A percentile compares a stretch with the other conserved stretches of the same genome.
phyloP scores from a whole-genome alignment of 2,888 invertebrate species.

The Drepanosiphum platanoidis region DNA sequence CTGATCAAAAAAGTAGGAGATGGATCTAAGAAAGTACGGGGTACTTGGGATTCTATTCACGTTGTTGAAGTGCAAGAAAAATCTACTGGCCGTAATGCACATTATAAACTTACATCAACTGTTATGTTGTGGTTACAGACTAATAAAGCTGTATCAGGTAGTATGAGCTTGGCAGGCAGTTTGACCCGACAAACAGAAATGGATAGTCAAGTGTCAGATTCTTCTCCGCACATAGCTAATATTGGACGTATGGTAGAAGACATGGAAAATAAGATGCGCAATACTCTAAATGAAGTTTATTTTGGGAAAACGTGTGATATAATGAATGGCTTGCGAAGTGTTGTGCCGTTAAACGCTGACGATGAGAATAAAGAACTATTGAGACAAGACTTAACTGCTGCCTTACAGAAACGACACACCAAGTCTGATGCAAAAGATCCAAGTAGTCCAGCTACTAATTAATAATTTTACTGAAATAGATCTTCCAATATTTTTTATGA shows the following conservation, averaged over 20 bases:
- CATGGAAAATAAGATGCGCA: slow-evolving; percentile 99
- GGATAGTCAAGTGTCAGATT: slow-evolving; percentile 89
- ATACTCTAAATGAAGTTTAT: slow-evolving; percentile 97
- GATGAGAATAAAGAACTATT: slow-evolving; percentile 84
- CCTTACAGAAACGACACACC: slow-evolving; percentile 83
- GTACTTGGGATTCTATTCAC: slow-evolving; percentile 99
- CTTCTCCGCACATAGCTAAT: slow-evolving; percentile 96
- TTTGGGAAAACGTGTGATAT: slow-evolving; percentile 99
- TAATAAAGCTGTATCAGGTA: slow-evolving; percentile 94
- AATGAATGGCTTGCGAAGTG: slow-evolving; percentile 88
- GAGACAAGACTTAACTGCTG: slow-evolving; percentile 85
- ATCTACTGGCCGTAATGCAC: slow-evolving; percentile 90
- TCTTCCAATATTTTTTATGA: slow-evolving; percentile 55
- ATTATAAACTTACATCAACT: slow-evolving; percentile 98
- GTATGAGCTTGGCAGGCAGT: slow-evolving; percentile 99
- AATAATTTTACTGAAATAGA: slow-evolving; percentile 45
- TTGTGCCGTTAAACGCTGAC: slow-evolving; percentile 82
- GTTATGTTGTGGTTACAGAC: slow-evolving; percentile 99
- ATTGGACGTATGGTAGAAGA: slow-evolving; percentile 99
- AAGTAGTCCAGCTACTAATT: slow-evolving; percentile 42
- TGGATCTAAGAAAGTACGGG: slow-evolving; percentile 97
- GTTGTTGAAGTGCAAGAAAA: slow-evolving; percentile 99
- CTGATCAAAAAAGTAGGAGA: slow-evolving; percentile 99
- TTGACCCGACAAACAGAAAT: slow-evolving; percentile 96
- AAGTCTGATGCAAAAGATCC: slow-evolving; percentile 67